These are phyloP conservation scores for Chelidonichthys spinosus DNA, from an alignment of 2,797 vertebrate genomes.

Conservation along the genomic window DNA sequence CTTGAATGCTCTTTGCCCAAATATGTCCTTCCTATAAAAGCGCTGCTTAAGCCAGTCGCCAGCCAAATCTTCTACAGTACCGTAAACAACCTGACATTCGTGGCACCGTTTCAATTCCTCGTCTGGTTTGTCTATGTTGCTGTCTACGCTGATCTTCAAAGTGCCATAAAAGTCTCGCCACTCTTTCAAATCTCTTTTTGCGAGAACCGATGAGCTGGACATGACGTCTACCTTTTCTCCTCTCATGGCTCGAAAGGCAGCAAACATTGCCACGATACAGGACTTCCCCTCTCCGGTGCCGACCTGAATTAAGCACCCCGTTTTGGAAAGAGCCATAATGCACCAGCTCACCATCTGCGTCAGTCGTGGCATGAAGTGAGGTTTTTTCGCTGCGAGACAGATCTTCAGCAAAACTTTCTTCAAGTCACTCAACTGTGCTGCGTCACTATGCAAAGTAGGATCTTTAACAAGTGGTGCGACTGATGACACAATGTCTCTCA, in stretches of 20 bases:
- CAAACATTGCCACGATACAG: slow-evolving; percentile 80
- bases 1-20: slow-evolving; percentile 52
- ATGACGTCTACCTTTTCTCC: slow-evolving; percentile 69
- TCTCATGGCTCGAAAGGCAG: slow-evolving; percentile 55
- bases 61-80: slow-evolving; percentile 61
- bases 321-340: slow-evolving; percentile 68
- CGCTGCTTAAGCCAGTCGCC: slow-evolving; percentile 57
- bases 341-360: slow-evolving; percentile 80
- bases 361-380: slow-evolving; percentile 45
- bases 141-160: slow-evolving; percentile 38
- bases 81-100: slow-evolving; percentile 67
- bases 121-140: slow-evolving; percentile 53
- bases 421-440: neutral
- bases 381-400: slow-evolving; percentile 19
- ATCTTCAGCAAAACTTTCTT: slow-evolving; percentile 5
- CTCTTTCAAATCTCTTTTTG: slow-evolving; percentile 41
- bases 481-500: slow-evolving; percentile 53
- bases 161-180: accelerated
- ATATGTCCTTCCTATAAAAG: slow-evolving; percentile 47
- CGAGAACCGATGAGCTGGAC: slow-evolving; percentile 70
- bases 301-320: slow-evolving; percentile 70
- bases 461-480: neutral
- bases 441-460: accelerated
- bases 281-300: slow-evolving; percentile 79
- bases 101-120: slow-evolving; percentile 36